These are phyloP conservation scores for Drosophila leontia DNA, from an alignment of 1,140 invertebrate species.

Conservation along the genomic window DNA sequence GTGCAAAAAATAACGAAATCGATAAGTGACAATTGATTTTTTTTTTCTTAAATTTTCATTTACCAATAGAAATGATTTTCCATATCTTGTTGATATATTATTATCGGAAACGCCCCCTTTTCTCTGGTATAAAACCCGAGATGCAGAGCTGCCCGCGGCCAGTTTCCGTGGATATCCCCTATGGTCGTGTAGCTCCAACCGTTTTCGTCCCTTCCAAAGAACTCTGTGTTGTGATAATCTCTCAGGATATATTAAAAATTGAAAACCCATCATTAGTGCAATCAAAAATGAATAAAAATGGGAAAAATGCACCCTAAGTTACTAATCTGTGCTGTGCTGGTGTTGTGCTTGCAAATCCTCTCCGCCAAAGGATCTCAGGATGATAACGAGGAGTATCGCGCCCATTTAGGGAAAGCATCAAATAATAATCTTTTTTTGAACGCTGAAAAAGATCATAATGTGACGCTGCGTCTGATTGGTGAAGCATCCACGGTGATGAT, in stretches of 20 bases:
- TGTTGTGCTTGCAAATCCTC: constrained; percentile 23
- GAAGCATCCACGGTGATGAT: constrained; percentile 58
- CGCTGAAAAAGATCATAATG: constrained; percentile 58
- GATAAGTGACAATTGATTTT: neutral
- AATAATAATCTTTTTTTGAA: constrained; percentile 57
- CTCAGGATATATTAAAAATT: neutral
- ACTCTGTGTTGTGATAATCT: neutral
- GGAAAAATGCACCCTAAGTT: neutral
- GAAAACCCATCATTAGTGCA: neutral
- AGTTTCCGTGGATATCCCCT: constrained; percentile 24
- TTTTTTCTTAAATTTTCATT: neutral
- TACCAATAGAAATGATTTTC: constrained; percentile 1
- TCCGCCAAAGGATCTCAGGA: neutral
- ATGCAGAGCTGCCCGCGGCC: neutral
- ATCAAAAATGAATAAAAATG: constrained; percentile 45
- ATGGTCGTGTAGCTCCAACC: neutral
- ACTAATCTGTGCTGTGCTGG: constrained; percentile 1
- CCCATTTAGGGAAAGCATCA: neutral
- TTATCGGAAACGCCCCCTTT: constrained; percentile 47
- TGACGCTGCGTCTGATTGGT: constrained; percentile 68
- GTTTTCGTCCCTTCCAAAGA: neutral
- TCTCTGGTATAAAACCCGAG: constrained; percentile 31
- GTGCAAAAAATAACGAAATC: neutral
- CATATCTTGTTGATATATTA: constrained; percentile 1
- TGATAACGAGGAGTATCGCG: constrained; percentile 1